A percentile compares a stretch with the other conserved stretches of the same genome.
Evolutionary conservation across 2,888 invertebrate genomes (phyloP).

Genomic region (Calameuta idolon): DNA sequence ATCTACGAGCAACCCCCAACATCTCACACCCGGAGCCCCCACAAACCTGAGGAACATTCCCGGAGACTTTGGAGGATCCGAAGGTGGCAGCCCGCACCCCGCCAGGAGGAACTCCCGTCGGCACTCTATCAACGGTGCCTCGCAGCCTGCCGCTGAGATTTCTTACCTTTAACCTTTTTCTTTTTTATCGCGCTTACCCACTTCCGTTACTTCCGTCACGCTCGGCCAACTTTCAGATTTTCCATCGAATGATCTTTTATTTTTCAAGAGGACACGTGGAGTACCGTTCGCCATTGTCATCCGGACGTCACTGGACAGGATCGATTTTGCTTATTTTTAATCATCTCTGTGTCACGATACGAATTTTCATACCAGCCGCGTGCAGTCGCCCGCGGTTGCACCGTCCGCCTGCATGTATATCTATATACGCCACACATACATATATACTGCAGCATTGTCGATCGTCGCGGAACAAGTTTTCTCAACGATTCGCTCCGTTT

Average conservation of each 20-base stretch:
- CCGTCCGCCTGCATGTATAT: background rate
- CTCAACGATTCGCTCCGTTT: constrained; percentile 44
- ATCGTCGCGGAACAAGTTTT: constrained; percentile 17
- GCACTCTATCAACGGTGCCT: background rate
- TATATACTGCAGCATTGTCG: background rate
- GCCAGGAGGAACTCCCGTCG: background rate
- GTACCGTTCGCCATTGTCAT: background rate
- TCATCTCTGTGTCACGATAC: background rate
- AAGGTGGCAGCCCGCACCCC: background rate
- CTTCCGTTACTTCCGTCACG: background rate
- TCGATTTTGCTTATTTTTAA: background rate
- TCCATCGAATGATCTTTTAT: background rate
- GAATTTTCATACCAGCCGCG: background rate
- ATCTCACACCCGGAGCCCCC: background rate
- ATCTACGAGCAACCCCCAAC: background rate
- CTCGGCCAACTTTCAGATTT: background rate
- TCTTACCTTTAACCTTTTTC: background rate
- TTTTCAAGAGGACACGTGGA: background rate
- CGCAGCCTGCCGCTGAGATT: background rate
- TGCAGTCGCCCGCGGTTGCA: background rate
- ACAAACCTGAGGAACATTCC: background rate
- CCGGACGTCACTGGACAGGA: background rate
- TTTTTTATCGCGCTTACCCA: background rate
- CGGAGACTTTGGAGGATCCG: background rate
- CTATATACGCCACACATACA: background rate